Conservation (phyloP, 1,140 invertebrate species). For the Cyphomyrmex costatus region DNA sequence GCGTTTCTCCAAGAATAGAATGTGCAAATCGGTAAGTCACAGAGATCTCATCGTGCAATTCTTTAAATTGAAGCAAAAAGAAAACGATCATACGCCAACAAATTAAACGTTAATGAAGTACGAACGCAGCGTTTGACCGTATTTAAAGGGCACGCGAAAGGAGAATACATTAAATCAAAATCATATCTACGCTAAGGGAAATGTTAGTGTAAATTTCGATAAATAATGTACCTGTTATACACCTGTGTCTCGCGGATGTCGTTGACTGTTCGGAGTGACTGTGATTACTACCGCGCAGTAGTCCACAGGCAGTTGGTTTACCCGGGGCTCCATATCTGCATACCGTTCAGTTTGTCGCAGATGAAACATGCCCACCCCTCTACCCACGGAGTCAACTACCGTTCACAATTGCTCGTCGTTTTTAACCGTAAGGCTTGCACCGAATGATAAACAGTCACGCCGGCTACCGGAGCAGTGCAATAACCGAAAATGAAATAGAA, state of each 20-base stretch:
- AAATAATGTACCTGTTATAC: conserved; percentile 63
- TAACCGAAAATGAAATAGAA: conserved; percentile 22
- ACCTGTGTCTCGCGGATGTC: conserved; percentile 60
- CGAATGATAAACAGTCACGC: conserved; percentile 60
- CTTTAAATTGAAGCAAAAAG: neutral
- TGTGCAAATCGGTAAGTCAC: neutral
- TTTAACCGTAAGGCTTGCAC: conserved; percentile 70
- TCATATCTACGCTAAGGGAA: neutral
- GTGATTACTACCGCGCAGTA: conserved; percentile 75
- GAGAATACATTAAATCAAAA: neutral
- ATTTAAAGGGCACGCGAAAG: neutral
- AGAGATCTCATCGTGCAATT: neutral
- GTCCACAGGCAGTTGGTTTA: conserved; percentile 68
- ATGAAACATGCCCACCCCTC: conserved; percentile 72
- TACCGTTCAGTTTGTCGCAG: conserved; percentile 70
- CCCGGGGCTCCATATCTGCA: conserved; percentile 71
- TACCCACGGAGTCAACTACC: conserved; percentile 59
- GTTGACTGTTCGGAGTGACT: conserved; percentile 74
- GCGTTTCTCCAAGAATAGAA: neutral
- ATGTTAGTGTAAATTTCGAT: conserved; percentile 22
- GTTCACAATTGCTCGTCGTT: conserved; percentile 67
- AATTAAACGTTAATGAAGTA: neutral
- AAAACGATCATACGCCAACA: neutral
- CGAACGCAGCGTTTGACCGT: neutral
- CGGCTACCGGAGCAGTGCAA: neutral